phyloP scores from a whole-genome alignment of 2,113 vertebrate genomes.

The Athene cunicularia region DNA sequence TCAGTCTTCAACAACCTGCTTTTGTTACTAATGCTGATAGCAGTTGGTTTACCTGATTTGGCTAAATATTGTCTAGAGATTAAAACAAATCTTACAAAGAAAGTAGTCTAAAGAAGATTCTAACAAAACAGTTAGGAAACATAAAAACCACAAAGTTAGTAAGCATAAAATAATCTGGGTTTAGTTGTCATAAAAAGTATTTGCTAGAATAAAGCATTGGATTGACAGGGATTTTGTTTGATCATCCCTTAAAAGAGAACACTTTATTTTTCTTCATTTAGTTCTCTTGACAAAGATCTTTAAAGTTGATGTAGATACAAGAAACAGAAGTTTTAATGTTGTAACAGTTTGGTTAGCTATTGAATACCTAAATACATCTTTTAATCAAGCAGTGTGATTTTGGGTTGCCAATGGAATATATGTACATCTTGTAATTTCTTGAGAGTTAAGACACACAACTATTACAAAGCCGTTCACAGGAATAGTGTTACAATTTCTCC shows the following conservation, averaged over 20 bases:
- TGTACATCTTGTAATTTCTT: neutral
- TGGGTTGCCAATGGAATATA: neutral
- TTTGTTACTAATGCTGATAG: neutral
- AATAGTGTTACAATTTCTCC: neutral
- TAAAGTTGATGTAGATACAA: neutral
- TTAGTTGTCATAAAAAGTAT: neutral
- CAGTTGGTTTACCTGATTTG: neutral
- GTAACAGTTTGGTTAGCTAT: neutral
- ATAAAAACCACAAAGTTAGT: neutral
- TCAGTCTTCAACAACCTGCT: neutral
- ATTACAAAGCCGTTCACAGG: neutral
- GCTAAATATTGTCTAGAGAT: neutral
- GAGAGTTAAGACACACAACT: accelerated
- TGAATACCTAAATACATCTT: neutral
- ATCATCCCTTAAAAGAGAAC: neutral
- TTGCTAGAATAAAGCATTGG: neutral
- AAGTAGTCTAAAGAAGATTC: neutral
- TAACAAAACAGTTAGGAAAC: neutral
- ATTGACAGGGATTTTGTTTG: neutral
- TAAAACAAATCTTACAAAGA: neutral
- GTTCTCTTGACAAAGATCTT: neutral
- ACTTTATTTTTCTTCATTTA: neutral
- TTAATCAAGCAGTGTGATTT: neutral
- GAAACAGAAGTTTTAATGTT: neutral
- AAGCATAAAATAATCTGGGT: neutral